Evolutionary conservation across 2,888 invertebrate species (phyloP).

Genomic region (Nycteola revayana): DNA sequence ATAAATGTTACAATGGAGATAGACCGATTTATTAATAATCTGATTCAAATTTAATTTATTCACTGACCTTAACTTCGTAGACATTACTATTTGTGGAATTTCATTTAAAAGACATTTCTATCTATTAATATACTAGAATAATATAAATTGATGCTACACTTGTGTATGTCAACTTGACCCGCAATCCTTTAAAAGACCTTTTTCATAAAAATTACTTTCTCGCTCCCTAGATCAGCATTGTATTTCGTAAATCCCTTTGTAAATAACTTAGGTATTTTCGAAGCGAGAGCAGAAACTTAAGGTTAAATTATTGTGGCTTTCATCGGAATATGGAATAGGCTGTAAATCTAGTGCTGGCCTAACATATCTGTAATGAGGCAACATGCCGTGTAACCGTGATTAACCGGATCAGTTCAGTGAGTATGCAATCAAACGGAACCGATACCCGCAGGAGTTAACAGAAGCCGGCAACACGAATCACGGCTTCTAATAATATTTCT

Average conservation of each 20-base stretch:
- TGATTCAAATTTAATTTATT: too few relatives aligned
- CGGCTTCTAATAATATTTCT: conserved; percentile 45
- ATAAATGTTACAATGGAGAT: too few relatives aligned
- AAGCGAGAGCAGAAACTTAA: not conserved
- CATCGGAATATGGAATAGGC: conserved; percentile 9
- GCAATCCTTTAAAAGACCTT: conserved; percentile 25
- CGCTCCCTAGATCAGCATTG: conserved; percentile 7
- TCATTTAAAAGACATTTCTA: too few relatives aligned
- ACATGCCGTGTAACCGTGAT: conserved; percentile 31
- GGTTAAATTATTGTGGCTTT: not conserved
- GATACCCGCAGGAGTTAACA: conserved; percentile 45
- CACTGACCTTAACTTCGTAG: too few relatives aligned
- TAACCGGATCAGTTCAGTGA: conserved; percentile 36
- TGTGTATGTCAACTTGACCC: too few relatives aligned
- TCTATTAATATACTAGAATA: too few relatives aligned
- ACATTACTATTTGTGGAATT: too few relatives aligned
- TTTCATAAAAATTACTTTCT: conserved; percentile 23
- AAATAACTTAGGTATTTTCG: conserved; percentile 7
- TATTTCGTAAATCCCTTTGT: conserved; percentile 9
- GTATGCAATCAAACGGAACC: conserved; percentile 59
- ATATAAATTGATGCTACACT: too few relatives aligned
- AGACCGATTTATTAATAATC: too few relatives aligned
- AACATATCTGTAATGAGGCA: conserved; percentile 45
- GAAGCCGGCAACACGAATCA: conserved; percentile 45
- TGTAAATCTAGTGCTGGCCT: conserved; percentile 17